phyloP scores from a whole-genome alignment of 2,888 invertebrate species.

The Oscheius myriophilus region DNA sequence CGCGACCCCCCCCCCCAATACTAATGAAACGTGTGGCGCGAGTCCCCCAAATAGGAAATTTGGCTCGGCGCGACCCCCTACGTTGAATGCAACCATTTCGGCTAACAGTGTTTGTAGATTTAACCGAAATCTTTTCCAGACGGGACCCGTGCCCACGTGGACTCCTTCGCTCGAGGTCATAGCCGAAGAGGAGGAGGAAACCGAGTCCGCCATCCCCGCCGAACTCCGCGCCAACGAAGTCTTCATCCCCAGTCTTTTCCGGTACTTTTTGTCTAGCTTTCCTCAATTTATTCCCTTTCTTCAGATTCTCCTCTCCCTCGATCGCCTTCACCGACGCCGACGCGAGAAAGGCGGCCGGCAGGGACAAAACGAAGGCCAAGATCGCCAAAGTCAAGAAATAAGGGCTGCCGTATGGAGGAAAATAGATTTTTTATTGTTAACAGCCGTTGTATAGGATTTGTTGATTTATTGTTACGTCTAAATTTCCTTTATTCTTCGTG shows the following conservation, averaged over 20 bases:
- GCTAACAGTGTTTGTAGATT: too few species aligned
- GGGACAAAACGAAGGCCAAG: slow-evolving; percentile 67
- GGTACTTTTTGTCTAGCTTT: not conserved
- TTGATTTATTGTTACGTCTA: slow-evolving; percentile 2
- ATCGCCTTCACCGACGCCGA: slow-evolving; percentile 64
- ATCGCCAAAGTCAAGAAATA: slow-evolving; percentile 69
- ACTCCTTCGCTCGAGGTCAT: slow-evolving; percentile 53
- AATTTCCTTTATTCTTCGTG: not conserved
- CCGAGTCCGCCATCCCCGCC: slow-evolving; percentile 16
- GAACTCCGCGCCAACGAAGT: slow-evolving; percentile 31
- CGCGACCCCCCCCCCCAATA: too few species aligned
- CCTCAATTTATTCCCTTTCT: slow-evolving; percentile 27
- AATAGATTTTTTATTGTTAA: slow-evolving; percentile 9
- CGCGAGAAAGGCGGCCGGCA: slow-evolving; percentile 57
- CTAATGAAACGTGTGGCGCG: too few species aligned
- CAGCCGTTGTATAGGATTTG: not conserved
- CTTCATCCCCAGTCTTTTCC: slow-evolving; percentile 27
- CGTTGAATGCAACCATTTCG: too few species aligned
- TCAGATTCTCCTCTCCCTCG: slow-evolving; percentile 61
- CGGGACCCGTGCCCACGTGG: slow-evolving; percentile 60
- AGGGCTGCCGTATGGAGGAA: not conserved
- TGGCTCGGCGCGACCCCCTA: too few species aligned
- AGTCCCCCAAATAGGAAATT: too few species aligned
- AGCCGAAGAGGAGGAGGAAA: slow-evolving; percentile 48
- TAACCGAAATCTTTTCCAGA: not conserved